Base-by-base conservation (phyloP, 1,140 invertebrate genomes). In the Philopotamus ludificatus region DNA sequence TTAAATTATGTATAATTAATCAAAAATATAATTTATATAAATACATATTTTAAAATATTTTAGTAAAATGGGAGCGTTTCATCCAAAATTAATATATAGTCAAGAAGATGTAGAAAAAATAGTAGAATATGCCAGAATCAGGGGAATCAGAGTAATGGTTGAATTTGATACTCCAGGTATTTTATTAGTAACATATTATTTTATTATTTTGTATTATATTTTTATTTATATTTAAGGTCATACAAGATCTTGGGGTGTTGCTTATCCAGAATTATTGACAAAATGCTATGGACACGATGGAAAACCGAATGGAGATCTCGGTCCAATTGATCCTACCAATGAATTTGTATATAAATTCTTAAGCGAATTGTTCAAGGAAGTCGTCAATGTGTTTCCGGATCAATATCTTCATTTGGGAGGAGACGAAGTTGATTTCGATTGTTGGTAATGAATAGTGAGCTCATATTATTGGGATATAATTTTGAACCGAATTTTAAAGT, bases 161-260 rank as follows among this genome's bases (percentile, higher is more conserved):
- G 95, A 98, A 81, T 95, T 97, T 76, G 95, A 97, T 77, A 89
- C 92, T 12, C 94, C 95, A 70, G 93, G 90, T 89, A 59, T 51
- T 44, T 44, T 15, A 49, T 49, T 21, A 18, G 18, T 12, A 34
- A 7, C 12, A 7, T 7, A 34, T 34, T 4, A 34, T 34, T 34
- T 34, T 34, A 34, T 34, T 34, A 39, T 39, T 8, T 39, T 39
- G 34, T 8, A 34, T 7, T 34, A 34, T 12, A 34, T 34, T 34
- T n/a, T 34, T 34, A 34, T 49, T 18, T 59, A 49, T 49, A 49
- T 16, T 7, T 49, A 7, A 90, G 89, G 91, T 47, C 94, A 97
- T 73, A 92, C 92, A 1, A 77, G 83, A 61, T 93, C 92, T 1
- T 96, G 93, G 93, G 91, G 90, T 10, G 77, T 80, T 28, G 87